phyloP scores from a whole-genome alignment of 2,797 vertebrate genomes.

The Mallotus villosus region DNA sequence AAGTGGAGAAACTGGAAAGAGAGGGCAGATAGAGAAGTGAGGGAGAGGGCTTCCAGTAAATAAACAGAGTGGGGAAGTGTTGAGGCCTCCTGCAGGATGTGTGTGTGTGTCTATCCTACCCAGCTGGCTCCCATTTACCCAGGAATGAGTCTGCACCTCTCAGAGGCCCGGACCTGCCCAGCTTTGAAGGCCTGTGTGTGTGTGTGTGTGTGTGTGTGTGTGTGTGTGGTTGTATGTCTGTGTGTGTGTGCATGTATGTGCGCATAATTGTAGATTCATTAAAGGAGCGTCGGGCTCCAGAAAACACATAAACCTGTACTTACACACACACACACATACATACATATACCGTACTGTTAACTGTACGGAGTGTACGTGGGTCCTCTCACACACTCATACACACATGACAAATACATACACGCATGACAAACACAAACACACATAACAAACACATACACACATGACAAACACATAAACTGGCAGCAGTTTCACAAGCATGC shows the following conservation, averaged over 20 bases:
- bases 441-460: too few species aligned
- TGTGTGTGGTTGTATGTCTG: slow-evolving; percentile 15
- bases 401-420: background rate
- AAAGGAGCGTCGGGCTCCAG: slow-evolving; percentile 46
- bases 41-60: slow-evolving; percentile 63
- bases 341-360: background rate
- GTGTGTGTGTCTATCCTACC: slow-evolving; percentile 59
- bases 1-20: slow-evolving; percentile 46
- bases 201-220: slow-evolving; percentile 17
- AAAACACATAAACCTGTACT: slow-evolving; percentile 55
- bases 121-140: slow-evolving; percentile 77
- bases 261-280: slow-evolving; percentile 60
- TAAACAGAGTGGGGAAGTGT: slow-evolving; percentile 72
- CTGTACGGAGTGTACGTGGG: slow-evolving; percentile 16
- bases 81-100: slow-evolving; percentile 70
- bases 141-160: slow-evolving; percentile 77
- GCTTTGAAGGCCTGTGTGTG: slow-evolving; percentile 66
- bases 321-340: slow-evolving; percentile 4
- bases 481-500: slow-evolving; percentile 71
- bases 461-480: slow-evolving; percentile 25
- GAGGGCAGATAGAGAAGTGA: slow-evolving; percentile 68
- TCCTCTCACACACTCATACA: slow-evolving; percentile 12
- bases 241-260: slow-evolving; percentile 9
- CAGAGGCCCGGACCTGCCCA: slow-evolving; percentile 63
- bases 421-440: too few species aligned